Conservation (phyloP, 2,888 invertebrate species). For the Oasisia sp. region DNA sequence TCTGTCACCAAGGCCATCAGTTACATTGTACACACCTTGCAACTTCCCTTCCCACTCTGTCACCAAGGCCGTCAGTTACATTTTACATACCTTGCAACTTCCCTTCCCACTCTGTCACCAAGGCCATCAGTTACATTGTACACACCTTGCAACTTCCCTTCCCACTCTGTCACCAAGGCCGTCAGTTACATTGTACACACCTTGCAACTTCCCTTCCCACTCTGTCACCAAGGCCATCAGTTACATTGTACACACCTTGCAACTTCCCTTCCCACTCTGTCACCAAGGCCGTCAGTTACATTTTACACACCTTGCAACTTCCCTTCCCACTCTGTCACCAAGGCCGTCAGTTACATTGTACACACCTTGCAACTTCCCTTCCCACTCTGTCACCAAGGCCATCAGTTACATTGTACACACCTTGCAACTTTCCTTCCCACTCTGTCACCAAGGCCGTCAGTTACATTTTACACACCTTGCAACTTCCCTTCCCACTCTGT, state of each 20-base stretch:
- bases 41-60: slow-evolving; percentile 49
- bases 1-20: slow-evolving; percentile 55
- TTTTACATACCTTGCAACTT: slow-evolving; percentile 32
- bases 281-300: slow-evolving; percentile 52
- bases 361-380: slow-evolving; percentile 37
- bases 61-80: slow-evolving; percentile 53
- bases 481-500: slow-evolving; percentile 49
- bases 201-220: slow-evolving; percentile 42
- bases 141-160: slow-evolving; percentile 37
- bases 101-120: slow-evolving; percentile 52
- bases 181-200: too few relatives aligned
- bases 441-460: slow-evolving; percentile 55
- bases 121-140: slow-evolving; percentile 50
- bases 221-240: slow-evolving; percentile 55
- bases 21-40: too few relatives aligned
- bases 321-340: slow-evolving; percentile 52
- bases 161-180: slow-evolving; percentile 53
- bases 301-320: slow-evolving; percentile 32
- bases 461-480: too few relatives aligned
- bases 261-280: slow-evolving; percentile 49
- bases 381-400: slow-evolving; percentile 53
- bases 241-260: too few relatives aligned
- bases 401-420: too few relatives aligned
- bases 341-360: slow-evolving; percentile 50
- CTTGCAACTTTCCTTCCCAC: slow-evolving; percentile 42